Conservation (phyloP, 2,888 invertebrate genomes). For the Drosophila lutescens region DNA sequence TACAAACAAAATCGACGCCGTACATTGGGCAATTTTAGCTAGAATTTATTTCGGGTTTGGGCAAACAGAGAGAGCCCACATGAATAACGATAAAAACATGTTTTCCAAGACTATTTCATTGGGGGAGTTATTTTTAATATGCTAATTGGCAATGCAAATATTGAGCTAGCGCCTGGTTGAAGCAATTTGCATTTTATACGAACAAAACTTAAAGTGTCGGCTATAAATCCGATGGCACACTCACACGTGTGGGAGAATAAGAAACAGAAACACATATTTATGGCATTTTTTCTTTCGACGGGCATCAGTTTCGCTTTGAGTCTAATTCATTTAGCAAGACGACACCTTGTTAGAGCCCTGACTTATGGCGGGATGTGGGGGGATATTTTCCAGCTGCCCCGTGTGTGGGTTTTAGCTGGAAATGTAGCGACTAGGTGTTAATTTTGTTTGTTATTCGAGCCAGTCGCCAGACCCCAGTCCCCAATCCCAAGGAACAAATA, state of each 20-base stretch:
- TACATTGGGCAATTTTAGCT: constrained; percentile 65
- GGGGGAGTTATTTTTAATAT: constrained; percentile 42
- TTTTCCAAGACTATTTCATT: constrained; percentile 18
- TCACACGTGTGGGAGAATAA: constrained; percentile 50
- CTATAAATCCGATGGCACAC: constrained; percentile 50
- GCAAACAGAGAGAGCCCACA: constrained; percentile 1
- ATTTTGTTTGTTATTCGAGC: constrained; percentile 56
- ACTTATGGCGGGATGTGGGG: constrained; percentile 46
- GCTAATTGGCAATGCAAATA: constrained; percentile 71
- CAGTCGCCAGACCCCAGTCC: background rate
- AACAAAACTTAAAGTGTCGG: constrained; percentile 66
- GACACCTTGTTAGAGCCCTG: constrained; percentile 72
- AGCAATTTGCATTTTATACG: constrained; percentile 67
- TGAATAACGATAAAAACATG: constrained; percentile 38
- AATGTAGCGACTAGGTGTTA: constrained; percentile 74
- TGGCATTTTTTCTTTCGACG: constrained; percentile 27
- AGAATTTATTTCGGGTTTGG: constrained; percentile 54
- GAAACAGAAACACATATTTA: constrained; percentile 42
- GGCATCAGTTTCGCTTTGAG: constrained; percentile 23
- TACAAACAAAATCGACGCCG: constrained; percentile 17
- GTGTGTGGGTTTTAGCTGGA: constrained; percentile 57
- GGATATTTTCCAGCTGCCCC: constrained; percentile 15
- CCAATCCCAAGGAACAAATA: constrained; percentile 50
- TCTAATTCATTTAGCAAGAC: constrained; percentile 70
- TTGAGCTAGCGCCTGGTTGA: constrained; percentile 59